A percentile compares a stretch with the other conserved stretches of the same genome.
Conservation (phyloP, 1,140 invertebrate species). For the Musca domestica region DNA sequence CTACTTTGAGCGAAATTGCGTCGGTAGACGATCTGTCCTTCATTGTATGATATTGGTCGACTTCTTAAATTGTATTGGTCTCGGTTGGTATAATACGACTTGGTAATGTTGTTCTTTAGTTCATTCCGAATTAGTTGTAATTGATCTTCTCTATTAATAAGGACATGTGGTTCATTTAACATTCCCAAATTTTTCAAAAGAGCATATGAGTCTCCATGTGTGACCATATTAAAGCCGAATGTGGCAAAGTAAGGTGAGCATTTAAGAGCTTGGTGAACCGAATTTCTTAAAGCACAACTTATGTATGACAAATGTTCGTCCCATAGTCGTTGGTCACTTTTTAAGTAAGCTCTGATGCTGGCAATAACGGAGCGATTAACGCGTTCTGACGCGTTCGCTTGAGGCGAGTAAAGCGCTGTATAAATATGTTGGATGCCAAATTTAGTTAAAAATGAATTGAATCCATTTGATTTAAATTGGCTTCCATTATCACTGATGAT, state of each 20-base stretch:
- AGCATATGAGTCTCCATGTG: slow-evolving; percentile 4
- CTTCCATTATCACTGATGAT: slow-evolving; percentile 9
- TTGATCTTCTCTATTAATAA: too few relatives aligned
- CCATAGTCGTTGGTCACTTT: slow-evolving; percentile 1
- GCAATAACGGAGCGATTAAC: slow-evolving; percentile 3
- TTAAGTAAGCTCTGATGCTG: background rate
- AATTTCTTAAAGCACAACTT: slow-evolving; percentile 7
- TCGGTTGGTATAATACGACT: too few relatives aligned
- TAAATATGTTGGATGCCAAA: slow-evolving; percentile 5
- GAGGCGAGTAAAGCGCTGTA: slow-evolving; percentile 3
- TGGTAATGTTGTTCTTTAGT: too few relatives aligned
- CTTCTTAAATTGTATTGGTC: too few relatives aligned
- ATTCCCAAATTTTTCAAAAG: slow-evolving; percentile 11
- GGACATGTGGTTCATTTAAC: background rate
- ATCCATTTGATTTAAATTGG: slow-evolving; percentile 13
- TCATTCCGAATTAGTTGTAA: too few relatives aligned
- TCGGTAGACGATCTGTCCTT: too few relatives aligned
- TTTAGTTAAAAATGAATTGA: slow-evolving; percentile 2
- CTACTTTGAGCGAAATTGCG: too few relatives aligned
- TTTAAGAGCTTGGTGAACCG: background rate
- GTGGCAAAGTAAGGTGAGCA: too few relatives aligned
- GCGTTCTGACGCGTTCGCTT: slow-evolving; percentile 13
- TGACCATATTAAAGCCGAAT: too few relatives aligned
- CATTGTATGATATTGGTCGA: too few relatives aligned
- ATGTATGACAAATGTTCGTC: background rate